Evolutionary conservation across 1,140 invertebrate species (phyloP).

Genomic region (Limonius californicus): DNA sequence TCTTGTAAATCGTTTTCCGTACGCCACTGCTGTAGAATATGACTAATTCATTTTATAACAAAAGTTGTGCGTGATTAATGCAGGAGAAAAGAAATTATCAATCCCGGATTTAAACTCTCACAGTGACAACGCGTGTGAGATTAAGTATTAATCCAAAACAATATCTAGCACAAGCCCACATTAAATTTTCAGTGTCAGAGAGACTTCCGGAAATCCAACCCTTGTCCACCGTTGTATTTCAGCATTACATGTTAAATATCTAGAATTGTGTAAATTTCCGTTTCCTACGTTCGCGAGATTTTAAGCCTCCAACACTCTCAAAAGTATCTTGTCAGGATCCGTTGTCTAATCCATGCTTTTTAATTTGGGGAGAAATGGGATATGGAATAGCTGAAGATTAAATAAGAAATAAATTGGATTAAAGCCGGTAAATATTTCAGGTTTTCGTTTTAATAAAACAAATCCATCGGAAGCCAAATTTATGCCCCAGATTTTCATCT

Average conservation of each 20-base stretch:
- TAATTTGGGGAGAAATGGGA: neutral
- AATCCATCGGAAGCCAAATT: constrained; percentile 13
- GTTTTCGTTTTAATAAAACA: constrained; percentile 12
- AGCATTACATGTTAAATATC: neutral
- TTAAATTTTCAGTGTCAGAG: neutral
- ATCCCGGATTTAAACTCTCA: too few species aligned
- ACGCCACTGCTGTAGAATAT: too few species aligned
- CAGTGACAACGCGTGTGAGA: too few species aligned
- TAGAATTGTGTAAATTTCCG: neutral
- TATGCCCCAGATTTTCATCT: constrained; percentile 10
- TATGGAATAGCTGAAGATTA: neutral
- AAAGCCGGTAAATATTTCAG: constrained; percentile 2
- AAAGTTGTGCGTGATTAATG: too few species aligned
- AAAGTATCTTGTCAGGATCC: too few species aligned
- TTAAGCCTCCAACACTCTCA: too few species aligned
- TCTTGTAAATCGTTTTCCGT: too few species aligned
- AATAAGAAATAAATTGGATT: constrained; percentile 11
- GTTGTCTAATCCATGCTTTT: neutral
- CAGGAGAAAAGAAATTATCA: too few species aligned
- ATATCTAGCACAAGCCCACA: neutral
- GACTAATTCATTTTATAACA: too few species aligned
- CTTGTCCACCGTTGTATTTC: neutral
- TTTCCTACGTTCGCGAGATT: too few species aligned
- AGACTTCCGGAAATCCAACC: neutral
- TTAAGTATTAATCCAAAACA: too few species aligned